A percentile compares a stretch with the other conserved stretches of the same genome.
phyloP scores from a whole-genome alignment of 1,140 invertebrate genomes.

The Acromyrmex charruanus region DNA sequence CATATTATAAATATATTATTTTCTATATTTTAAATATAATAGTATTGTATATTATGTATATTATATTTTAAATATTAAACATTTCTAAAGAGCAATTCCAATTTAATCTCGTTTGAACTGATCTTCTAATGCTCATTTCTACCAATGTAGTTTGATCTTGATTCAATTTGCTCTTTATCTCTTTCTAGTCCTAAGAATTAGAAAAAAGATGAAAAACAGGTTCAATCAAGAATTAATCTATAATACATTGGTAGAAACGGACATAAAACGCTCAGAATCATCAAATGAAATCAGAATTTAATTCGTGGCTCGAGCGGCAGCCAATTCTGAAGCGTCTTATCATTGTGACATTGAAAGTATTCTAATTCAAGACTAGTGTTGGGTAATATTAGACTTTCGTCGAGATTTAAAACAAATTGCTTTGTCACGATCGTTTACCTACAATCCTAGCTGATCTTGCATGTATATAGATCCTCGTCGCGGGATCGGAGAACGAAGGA shows the following conservation, averaged over 20 bases:
- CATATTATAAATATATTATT: not conserved
- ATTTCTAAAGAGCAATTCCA: not conserved
- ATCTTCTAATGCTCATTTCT: not conserved
- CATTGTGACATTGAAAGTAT: constrained; percentile 34
- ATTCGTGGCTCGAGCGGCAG: not conserved
- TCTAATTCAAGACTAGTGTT: constrained; percentile 9
- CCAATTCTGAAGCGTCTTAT: constrained; percentile 17
- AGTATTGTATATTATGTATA: not conserved
- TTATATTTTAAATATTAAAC: not conserved
- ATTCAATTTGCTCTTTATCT: too few relatives aligned
- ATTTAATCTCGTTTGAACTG: not conserved
- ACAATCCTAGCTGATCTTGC: constrained; percentile 6
- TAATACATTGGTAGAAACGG: too few relatives aligned
- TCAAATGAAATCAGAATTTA: not conserved
- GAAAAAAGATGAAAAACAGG: too few relatives aligned
- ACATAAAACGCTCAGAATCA: not conserved
- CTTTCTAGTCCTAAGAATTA: too few relatives aligned
- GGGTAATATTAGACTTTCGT: not conserved
- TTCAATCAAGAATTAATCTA: too few relatives aligned
- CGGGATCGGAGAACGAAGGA: not conserved
- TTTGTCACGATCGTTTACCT: constrained; percentile 34
- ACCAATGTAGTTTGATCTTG: too few relatives aligned
- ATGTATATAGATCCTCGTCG: not conserved
- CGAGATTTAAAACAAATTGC: constrained; percentile 33
- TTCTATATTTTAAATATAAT: not conserved